Percentiles rank a stretch among this genome's conserved stretches.
These are phyloP conservation scores for Bursaphelenchus mucronatus DNA, from an alignment of 1,140 invertebrate species.

Conservation along the genomic window DNA sequence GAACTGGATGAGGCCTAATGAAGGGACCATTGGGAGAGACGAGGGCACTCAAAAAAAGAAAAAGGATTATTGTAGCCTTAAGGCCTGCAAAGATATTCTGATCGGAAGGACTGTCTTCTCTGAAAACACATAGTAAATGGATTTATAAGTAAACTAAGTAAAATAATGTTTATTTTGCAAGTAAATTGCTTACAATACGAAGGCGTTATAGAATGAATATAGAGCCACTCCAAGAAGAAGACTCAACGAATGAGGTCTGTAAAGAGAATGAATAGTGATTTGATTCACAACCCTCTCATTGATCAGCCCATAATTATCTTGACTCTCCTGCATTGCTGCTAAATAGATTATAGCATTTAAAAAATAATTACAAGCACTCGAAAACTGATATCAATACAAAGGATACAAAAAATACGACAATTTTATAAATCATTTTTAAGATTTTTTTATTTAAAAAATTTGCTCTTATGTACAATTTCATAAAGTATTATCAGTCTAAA, in stretches of 20 bases:
- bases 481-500: too few relatives aligned
- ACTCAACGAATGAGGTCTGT: conserved; percentile 95
- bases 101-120: conserved; percentile 76
- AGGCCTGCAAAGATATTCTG: conserved; percentile 88
- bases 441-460: too few relatives aligned
- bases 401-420: too few relatives aligned
- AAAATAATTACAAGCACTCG: too few relatives aligned
- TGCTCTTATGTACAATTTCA: too few relatives aligned
- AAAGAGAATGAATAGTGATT: conserved; percentile 93
- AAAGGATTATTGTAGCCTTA: conserved; percentile 86
- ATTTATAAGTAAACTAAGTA: conserved; percentile 28
- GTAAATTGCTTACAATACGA: conserved; percentile 74
- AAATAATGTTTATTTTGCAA: conserved; percentile 20
- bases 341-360: too few relatives aligned
- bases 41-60: conserved; percentile 87
- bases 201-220: conserved; percentile 84
- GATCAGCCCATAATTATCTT: neutral
- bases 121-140: conserved; percentile 67
- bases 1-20: conserved; percentile 71
- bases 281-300: conserved; percentile 76
- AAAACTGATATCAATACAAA: too few relatives aligned
- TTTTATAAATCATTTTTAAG: too few relatives aligned
- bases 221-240: conserved; percentile 72
- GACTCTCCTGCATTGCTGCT: too few relatives aligned
- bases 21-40: conserved; percentile 97